Evolutionary conservation across 2,113 vertebrate genomes (phyloP), one percentile per base, ranked within the genome.

Genomic region (Otocyon megalotis): DNA sequence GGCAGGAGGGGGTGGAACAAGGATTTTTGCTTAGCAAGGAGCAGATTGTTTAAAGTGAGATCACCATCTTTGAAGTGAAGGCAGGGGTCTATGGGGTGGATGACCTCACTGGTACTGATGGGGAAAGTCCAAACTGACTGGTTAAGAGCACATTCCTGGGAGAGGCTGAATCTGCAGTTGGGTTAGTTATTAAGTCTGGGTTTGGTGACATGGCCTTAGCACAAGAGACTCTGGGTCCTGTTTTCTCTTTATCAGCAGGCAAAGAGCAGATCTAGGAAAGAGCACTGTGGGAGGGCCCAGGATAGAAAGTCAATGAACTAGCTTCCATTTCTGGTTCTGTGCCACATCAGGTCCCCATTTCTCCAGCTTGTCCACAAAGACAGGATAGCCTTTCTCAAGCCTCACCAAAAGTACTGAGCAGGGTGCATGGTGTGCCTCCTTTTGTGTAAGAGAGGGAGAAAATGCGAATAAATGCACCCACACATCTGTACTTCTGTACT

Each of bases 271-370:
- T 14, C n/a, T 16, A n/a, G 79, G 53, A 56, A 72, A 79, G 8
- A 26, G 76, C 0, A 43, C 13, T 3, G 50, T 2, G 54, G 54
- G 37, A 81, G 56, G 54, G 43, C 43, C 28, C 2, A 3, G 63
- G 84, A 37, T 8, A 19, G 62, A 43, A 22, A 14, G 12, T 17
- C 60, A 74, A 6, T 26, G 32, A 43, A 50, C 22, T 67, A 2
- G 1, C 16, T 56, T 65, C 67, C 3, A 48, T 28, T 15, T 91
- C 79, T 56, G 22, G 20, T 48, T 43, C 16, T 30, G 5, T 0
- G n/a, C n/a, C 56, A 16, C 4, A 8, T 14, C 53, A 1, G 11
- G 17, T 56, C 35, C 28, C 28, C 8, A 8, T 19, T 54, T 48
- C 35, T 77, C 50, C 35, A 80, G 32, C 71, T 53, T 32, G 14